These are phyloP conservation scores for Mythimna ferrago DNA, from an alignment of 2,888 invertebrate species.

Conservation along the genomic window DNA sequence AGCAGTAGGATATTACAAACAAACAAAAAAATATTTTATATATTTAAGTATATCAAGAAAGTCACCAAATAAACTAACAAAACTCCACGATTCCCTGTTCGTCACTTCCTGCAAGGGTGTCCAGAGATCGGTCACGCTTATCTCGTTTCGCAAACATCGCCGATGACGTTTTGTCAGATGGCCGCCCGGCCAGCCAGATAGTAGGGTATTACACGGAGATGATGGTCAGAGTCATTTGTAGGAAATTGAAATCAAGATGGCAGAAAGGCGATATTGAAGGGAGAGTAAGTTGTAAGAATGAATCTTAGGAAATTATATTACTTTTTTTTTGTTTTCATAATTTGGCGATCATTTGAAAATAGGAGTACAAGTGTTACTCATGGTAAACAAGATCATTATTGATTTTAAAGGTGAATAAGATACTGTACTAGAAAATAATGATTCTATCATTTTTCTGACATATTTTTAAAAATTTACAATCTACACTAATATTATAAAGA, in stretches of 20 bases:
- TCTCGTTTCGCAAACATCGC: conserved; percentile 81
- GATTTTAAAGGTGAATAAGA: too few relatives aligned
- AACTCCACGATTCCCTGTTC: conserved; percentile 56
- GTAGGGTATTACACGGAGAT: conserved; percentile 65
- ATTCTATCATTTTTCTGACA: too few relatives aligned
- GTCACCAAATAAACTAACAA: not conserved
- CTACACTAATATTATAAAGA: too few relatives aligned
- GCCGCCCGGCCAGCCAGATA: conserved; percentile 68
- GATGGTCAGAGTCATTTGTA: conserved; percentile 56
- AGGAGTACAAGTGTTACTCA: too few relatives aligned
- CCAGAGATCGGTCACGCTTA: conserved; percentile 83
- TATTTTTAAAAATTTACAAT: too few relatives aligned
- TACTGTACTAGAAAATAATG: too few relatives aligned
- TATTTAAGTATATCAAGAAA: not conserved
- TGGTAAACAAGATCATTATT: too few relatives aligned
- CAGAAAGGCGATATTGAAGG: not conserved
- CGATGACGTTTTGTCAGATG: conserved; percentile 76
- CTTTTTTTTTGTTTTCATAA: too few relatives aligned
- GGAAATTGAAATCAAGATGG: conserved; percentile 40
- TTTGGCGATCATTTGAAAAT: too few relatives aligned
- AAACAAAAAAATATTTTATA: too few relatives aligned
- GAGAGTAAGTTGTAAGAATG: not conserved
- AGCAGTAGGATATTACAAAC: too few relatives aligned
- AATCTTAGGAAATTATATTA: not conserved
- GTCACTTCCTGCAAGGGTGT: conserved; percentile 73